Percentiles rank a stretch among this genome's conserved stretches.
Evolutionary conservation across 92 coral and sea anemone genomes (phyloP).

Genomic region (Anthopleura xanthogrammica): DNA sequence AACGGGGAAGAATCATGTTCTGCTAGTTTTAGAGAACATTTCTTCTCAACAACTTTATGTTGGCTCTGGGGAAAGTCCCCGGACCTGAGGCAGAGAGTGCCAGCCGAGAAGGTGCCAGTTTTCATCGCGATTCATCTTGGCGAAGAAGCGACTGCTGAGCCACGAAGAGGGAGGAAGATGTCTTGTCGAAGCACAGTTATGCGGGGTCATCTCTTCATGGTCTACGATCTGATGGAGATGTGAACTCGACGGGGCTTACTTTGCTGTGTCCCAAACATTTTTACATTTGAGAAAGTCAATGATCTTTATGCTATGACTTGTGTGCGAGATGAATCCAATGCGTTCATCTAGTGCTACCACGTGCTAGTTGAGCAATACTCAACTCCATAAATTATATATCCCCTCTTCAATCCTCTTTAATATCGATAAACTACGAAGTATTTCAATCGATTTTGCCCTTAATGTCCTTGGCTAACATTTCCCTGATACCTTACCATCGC

Average conservation of each 20-base stretch:
- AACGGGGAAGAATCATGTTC: conserved; percentile 53
- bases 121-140: conserved; percentile 62
- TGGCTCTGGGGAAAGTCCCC: conserved; percentile 99
- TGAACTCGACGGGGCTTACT: conserved; percentile 99
- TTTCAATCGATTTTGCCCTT: neutral
- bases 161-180: conserved; percentile 65
- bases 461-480: too few species aligned
- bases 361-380: conserved; percentile 20
- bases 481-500: too few species aligned
- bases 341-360: conserved; percentile 5
- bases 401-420: neutral
- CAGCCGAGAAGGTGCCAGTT: conserved; percentile 85
- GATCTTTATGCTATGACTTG: conserved; percentile 39
- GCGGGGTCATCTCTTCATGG: conserved; percentile 60
- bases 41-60: conserved; percentile 83
- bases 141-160: conserved; percentile 90
- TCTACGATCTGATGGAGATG: conserved; percentile 46
- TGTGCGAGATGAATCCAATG: neutral
- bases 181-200: conserved; percentile 99
- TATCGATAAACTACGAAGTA: neutral
- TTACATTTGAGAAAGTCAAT: conserved; percentile 92
- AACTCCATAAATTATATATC: neutral
- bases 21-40: conserved; percentile 35
- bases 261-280: conserved; percentile 98
- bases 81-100: conserved; percentile 99